Evolutionary conservation across 2,113 vertebrate species (phyloP).

Genomic region (Alces alces): DNA sequence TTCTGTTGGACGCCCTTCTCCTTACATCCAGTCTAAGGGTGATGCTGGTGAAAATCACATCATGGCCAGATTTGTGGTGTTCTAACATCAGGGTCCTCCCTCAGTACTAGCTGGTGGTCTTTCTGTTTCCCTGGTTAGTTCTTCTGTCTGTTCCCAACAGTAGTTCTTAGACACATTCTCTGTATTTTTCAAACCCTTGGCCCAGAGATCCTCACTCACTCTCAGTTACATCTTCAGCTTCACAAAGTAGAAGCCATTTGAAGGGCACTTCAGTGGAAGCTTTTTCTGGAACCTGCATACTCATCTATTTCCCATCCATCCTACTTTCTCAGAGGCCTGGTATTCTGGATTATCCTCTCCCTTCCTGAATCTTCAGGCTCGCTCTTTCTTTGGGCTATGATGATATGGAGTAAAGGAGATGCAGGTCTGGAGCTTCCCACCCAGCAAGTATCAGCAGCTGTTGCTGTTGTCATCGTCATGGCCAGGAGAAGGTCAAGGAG

Average conservation of each 20-base stretch:
- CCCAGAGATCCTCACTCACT: background rate
- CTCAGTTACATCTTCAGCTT: background rate
- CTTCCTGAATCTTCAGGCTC: background rate
- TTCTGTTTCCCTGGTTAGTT: background rate
- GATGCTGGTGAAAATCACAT: background rate
- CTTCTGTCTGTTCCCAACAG: background rate
- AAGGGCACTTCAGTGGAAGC: background rate
- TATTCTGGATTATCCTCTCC: background rate
- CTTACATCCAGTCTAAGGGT: background rate
- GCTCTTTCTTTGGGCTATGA: background rate
- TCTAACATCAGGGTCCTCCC: background rate
- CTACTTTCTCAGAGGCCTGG: background rate
- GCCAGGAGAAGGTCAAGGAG: background rate
- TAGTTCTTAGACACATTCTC: background rate
- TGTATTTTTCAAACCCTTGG: background rate
- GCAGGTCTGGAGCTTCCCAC: background rate
- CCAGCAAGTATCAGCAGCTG: background rate
- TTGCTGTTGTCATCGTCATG: background rate
- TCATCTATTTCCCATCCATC: background rate
- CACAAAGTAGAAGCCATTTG: background rate
- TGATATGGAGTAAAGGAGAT: background rate
- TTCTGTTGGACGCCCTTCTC: background rate
- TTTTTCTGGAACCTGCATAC: background rate
- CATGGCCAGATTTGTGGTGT: background rate
- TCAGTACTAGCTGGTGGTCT: background rate